These are phyloP conservation scores for Sebastes elongatus DNA, from an alignment of 2,797 vertebrate species.

Conservation along the genomic window DNA sequence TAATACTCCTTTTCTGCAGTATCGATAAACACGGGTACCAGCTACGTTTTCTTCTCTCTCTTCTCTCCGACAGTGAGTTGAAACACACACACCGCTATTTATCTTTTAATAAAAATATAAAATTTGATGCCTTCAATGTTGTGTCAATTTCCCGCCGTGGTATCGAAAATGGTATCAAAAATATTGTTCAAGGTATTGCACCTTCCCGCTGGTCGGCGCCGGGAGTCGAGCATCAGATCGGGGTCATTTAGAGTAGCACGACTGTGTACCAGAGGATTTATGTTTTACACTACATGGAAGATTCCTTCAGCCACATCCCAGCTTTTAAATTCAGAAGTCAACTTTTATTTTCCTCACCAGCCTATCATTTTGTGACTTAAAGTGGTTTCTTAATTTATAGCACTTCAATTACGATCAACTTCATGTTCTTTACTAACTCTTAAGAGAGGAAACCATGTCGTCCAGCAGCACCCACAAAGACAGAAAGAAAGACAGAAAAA, in stretches of 20 bases:
- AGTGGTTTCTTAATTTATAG: conserved; percentile 65
- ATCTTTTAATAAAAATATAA: too few relatives aligned
- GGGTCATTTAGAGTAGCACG: conserved; percentile 58
- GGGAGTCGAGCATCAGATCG: conserved; percentile 38
- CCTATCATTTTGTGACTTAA: conserved; percentile 59
- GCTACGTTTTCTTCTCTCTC: too few relatives aligned
- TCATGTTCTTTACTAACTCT: conserved; percentile 45
- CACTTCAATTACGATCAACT: conserved; percentile 48
- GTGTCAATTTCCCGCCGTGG: too few relatives aligned
- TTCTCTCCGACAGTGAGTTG: too few relatives aligned
- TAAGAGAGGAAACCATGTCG: conserved; percentile 22
- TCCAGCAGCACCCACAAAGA: conserved; percentile 1
- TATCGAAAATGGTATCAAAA: too few relatives aligned
- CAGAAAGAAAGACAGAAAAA: not conserved
- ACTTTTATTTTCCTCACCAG: conserved; percentile 39
- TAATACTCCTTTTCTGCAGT: too few relatives aligned
- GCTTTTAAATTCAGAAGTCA: conserved; percentile 52
- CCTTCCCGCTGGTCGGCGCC: conserved; percentile 56
- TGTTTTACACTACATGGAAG: conserved; percentile 23
- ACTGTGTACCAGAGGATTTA: conserved; percentile 45
- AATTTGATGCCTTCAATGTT: too few relatives aligned
- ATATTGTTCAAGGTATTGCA: not conserved
- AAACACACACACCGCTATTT: too few relatives aligned
- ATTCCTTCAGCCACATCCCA: conserved; percentile 44
- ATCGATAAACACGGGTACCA: too few relatives aligned